Conservation (phyloP, 2,113 vertebrate genomes). For the Sula dactylatra region DNA sequence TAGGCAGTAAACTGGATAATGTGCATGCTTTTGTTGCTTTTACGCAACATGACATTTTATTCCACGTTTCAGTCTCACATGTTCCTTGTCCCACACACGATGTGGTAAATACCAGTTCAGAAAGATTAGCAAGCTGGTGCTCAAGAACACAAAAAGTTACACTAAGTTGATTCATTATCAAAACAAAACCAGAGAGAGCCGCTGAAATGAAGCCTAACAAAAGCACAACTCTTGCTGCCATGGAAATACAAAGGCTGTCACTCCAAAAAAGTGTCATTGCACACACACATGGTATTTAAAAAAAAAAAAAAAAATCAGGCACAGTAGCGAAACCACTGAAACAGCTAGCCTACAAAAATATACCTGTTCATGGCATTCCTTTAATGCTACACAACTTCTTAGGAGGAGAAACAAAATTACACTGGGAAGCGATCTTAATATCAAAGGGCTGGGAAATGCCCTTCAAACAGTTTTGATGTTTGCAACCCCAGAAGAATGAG, state of each 20-base stretch:
- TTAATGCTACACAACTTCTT: not conserved
- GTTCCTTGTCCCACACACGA: too few species aligned
- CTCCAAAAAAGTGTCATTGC: not conserved
- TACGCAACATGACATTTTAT: not conserved
- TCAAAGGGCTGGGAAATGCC: not conserved
- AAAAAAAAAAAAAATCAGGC: not conserved
- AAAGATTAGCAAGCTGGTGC: not conserved
- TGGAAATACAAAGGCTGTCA: not conserved
- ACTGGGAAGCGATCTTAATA: not conserved
- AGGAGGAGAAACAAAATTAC: not conserved
- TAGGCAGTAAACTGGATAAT: not conserved
- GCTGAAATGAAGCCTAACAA: not conserved
- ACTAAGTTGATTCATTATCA: not conserved
- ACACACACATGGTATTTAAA: accelerated
- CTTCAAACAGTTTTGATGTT: not conserved
- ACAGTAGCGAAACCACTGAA: not conserved
- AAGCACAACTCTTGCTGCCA: not conserved
- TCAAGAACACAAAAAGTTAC: not conserved
- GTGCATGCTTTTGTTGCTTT: not conserved
- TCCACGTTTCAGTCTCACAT: not conserved
- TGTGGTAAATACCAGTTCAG: not conserved
- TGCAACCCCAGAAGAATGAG: not conserved
- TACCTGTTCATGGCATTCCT: not conserved
- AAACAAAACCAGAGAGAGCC: not conserved
- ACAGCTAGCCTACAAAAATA: not conserved